Evolutionary conservation across 2,797 vertebrate genomes (phyloP).

Genomic region (Pyrocephalus nanus): DNA sequence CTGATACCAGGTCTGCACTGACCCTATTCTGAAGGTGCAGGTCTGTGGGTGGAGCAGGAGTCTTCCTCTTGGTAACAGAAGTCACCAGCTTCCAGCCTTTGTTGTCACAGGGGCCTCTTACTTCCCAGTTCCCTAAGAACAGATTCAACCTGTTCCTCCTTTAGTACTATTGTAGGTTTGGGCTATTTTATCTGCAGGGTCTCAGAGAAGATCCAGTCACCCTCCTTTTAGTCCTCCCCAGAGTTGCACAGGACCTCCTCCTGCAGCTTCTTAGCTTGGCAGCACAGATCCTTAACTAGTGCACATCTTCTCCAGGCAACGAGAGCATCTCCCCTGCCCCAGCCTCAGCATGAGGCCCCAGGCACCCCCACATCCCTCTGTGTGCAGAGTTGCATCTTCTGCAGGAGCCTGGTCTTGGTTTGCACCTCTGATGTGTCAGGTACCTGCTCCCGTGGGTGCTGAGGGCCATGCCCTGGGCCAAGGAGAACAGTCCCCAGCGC

Average conservation of each 20-base stretch:
- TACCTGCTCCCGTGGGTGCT: background rate
- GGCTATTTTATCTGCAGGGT: background rate
- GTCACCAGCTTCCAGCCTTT: background rate
- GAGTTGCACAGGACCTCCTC: background rate
- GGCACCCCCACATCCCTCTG: background rate
- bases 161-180: background rate
- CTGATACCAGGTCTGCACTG: background rate
- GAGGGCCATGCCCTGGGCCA: background rate
- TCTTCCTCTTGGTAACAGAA: background rate
- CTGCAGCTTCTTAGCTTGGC: background rate
- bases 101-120: background rate
- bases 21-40: background rate
- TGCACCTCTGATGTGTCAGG: background rate
- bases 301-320: background rate
- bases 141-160: background rate
- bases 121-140: background rate
- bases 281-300: background rate
- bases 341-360: background rate
- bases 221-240: background rate
- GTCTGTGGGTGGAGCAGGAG: background rate
- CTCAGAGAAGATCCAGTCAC: background rate
- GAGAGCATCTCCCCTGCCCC: background rate
- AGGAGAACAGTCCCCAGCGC: background rate
- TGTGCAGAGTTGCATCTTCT: background rate
- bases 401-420: background rate